Evolutionary conservation across 2,888 invertebrate genomes (phyloP), one percentile per base, ranked within the genome.

Genomic region (Epirrhoe alternata): DNA sequence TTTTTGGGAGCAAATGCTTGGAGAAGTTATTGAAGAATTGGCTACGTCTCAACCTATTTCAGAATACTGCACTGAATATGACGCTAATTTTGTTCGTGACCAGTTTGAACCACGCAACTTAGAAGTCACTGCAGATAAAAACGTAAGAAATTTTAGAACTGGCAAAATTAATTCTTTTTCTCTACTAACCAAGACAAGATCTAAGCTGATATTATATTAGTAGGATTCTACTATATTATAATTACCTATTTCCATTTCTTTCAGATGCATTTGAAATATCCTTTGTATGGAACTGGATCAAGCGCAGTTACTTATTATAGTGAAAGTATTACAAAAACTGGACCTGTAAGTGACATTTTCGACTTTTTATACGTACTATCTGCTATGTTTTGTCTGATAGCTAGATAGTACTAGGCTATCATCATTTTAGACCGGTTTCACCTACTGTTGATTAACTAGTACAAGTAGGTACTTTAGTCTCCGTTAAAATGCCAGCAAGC

Each of bases 1-100:
- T 76, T 92, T 90, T 74, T 93, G 92, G 92, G 92, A 91, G 72
- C 90, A 93, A 86, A 92, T 92, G 91, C 74, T 93, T 47, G 89
- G 89, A n/a, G 93, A 93, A 79, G 89, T 91, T 0, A 86, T 93
- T 1, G 88, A 90, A n/a, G 93, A 93, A 69, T 54, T 93, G 51
- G 85, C 83, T 2, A 86, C 87, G 0, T 80, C 86, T 7, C 83
- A 89, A 33, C 86, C 88, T 0, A 84, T 87, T 0, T 75, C 75
- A 0, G 91, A 93, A 64, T 92, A 91, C 61, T 91, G 92, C 68
- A 82, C 93, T 0, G 93, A 93, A 70, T 91, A 93, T 45, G 89
- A 91, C 38, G 84, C 90, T 0, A 90, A 91, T 73, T 94, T 81
- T 57, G 69, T 89, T 0, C 85, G 84, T 65, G 92, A 91, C 0